These are phyloP conservation scores for Luperina testacea DNA, from an alignment of 2,888 invertebrate genomes.

Conservation along the genomic window DNA sequence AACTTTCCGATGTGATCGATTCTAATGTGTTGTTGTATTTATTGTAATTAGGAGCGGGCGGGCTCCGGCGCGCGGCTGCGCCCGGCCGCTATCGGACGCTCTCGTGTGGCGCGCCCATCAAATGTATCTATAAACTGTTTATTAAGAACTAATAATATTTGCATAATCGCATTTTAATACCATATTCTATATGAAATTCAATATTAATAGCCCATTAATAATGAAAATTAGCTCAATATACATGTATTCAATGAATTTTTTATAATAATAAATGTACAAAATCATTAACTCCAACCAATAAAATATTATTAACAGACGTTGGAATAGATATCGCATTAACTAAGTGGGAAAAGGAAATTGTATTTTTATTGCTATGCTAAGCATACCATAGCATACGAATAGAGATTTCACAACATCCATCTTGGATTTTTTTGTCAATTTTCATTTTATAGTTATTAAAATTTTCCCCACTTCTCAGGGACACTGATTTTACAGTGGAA, in stretches of 20 bases:
- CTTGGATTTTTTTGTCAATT: slow-evolving; percentile 56
- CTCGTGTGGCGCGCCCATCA: slow-evolving; percentile 84
- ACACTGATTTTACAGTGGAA: slow-evolving; percentile 44
- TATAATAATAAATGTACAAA: slow-evolving; percentile 80
- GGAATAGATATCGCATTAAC: slow-evolving; percentile 75
- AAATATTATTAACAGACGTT: slow-evolving; percentile 76
- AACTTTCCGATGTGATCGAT: slow-evolving; percentile 88
- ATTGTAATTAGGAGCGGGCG: slow-evolving; percentile 83
- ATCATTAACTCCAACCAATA: slow-evolving; percentile 82
- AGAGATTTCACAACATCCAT: slow-evolving; percentile 68
- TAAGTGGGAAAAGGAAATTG: slow-evolving; percentile 76
- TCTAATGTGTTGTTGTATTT: slow-evolving; percentile 88
- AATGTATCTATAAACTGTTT: slow-evolving; percentile 83
- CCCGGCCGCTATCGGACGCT: slow-evolving; percentile 44
- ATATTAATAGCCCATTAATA: slow-evolving; percentile 87
- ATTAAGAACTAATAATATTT: slow-evolving; percentile 89
- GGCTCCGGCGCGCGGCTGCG: slow-evolving; percentile 38
- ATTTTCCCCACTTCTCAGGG: slow-evolving; percentile 34
- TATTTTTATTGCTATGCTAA: slow-evolving; percentile 72
- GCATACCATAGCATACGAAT: slow-evolving; percentile 64
- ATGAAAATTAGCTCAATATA: slow-evolving; percentile 85
- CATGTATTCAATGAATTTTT: slow-evolving; percentile 77
- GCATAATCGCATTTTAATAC: slow-evolving; percentile 87
- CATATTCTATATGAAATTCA: slow-evolving; percentile 85
- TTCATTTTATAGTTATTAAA: slow-evolving; percentile 61